phyloP scores from a whole-genome alignment of 2,888 invertebrate species.

The Crematogaster levior region DNA sequence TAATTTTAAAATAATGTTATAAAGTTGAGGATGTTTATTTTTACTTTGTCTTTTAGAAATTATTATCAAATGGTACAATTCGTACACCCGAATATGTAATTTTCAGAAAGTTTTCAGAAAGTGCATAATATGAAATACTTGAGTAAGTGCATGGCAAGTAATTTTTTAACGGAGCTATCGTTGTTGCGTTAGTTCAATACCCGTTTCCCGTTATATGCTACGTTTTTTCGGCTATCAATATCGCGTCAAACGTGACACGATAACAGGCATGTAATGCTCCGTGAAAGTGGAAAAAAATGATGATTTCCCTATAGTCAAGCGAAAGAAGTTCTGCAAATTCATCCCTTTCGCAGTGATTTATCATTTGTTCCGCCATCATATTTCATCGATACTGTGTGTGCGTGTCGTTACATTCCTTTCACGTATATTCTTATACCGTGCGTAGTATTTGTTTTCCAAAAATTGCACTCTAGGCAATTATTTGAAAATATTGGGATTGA shows the following conservation, averaged over 20 bases:
- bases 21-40: background rate
- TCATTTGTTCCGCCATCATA: slow-evolving; percentile 57
- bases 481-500: slow-evolving; percentile 44
- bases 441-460: slow-evolving; percentile 39
- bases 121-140: background rate
- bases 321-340: slow-evolving; percentile 59
- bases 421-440: slow-evolving; percentile 33
- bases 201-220: slow-evolving; percentile 9
- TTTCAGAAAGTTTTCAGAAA: background rate
- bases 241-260: slow-evolving; percentile 51
- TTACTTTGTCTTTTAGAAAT: background rate
- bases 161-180: background rate
- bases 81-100: background rate
- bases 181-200: background rate
- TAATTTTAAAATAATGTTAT: background rate
- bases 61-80: background rate
- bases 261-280: slow-evolving; percentile 66
- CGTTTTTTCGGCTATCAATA: slow-evolving; percentile 29
- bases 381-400: slow-evolving; percentile 54
- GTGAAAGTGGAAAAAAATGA: slow-evolving; percentile 67
- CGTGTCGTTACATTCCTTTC: slow-evolving; percentile 39
- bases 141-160: slow-evolving; percentile 1
- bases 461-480: slow-evolving; percentile 46
- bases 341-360: slow-evolving; percentile 62
- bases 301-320: slow-evolving; percentile 48